A percentile compares a stretch with the other conserved stretches of the same genome.
phyloP scores from a whole-genome alignment of 2,797 vertebrate species.

The Falco peregrinus region DNA sequence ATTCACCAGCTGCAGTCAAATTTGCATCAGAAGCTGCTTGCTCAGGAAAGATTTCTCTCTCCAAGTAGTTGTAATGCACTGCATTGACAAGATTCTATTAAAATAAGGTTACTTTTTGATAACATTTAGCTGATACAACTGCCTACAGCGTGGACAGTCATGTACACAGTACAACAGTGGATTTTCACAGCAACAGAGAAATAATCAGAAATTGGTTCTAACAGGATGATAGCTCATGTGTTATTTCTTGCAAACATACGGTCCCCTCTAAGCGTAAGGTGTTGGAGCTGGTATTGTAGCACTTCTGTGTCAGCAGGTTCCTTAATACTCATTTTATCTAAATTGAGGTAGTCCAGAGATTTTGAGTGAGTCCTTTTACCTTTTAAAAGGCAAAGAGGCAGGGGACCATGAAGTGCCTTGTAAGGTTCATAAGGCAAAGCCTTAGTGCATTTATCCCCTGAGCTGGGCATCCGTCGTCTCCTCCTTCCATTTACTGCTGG shows the following conservation, averaged over 20 bases:
- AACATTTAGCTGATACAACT: constrained; percentile 66
- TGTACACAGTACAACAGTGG: neutral
- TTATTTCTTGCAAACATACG: constrained; percentile 89
- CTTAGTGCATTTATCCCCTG: constrained; percentile 89
- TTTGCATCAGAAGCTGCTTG: constrained; percentile 51
- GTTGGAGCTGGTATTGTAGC: constrained; percentile 94
- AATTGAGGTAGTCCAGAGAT: constrained; percentile 98
- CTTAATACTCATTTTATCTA: constrained; percentile 93
- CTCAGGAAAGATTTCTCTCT: constrained; percentile 17
- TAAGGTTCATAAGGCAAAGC: constrained; percentile 83
- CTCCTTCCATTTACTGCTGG: constrained; percentile 88
- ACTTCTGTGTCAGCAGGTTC: constrained; percentile 94
- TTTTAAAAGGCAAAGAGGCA: constrained; percentile 93
- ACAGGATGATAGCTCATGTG: constrained; percentile 77
- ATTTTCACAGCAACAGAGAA: constrained; percentile 55
- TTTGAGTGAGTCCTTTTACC: constrained; percentile 91
- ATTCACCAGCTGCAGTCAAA: constrained; percentile 26
- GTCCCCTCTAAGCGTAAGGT: constrained; percentile 91
- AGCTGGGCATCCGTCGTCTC: constrained; percentile 92
- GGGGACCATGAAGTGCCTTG: constrained; percentile 83
- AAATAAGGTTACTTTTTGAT: constrained; percentile 44
- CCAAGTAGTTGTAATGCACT: constrained; percentile 10
- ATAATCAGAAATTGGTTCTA: constrained; percentile 25
- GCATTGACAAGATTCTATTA: constrained; percentile 22
- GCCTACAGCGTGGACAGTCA: constrained; percentile 24